These are phyloP conservation scores for Pentamera pediparva DNA, from an alignment of 53 echinoderm and acorn worm genomes.

Conservation along the genomic window DNA sequence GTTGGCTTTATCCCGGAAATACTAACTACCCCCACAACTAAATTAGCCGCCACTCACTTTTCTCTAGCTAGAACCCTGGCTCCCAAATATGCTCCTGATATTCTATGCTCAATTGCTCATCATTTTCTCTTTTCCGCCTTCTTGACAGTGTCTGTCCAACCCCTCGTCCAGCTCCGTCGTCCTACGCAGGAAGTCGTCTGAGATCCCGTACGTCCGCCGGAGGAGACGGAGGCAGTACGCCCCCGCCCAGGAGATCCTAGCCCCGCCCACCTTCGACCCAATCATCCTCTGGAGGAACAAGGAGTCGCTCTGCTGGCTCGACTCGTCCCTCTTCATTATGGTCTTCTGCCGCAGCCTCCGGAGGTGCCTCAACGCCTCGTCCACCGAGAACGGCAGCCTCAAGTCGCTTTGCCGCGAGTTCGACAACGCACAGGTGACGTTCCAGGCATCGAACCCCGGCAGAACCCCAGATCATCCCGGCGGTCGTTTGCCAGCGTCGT, in stretches of 20 bases:
- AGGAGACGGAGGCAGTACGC: not conserved
- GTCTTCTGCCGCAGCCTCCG: constrained; percentile 58
- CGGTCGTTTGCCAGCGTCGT: not conserved
- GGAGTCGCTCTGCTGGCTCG: constrained; percentile 84
- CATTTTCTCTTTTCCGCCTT: no score
- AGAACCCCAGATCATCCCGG: not conserved
- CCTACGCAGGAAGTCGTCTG: constrained; percentile 45
- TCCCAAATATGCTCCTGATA: no score
- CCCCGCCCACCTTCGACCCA: not conserved
- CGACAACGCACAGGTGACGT: constrained; percentile 49
- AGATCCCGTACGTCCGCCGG: constrained; percentile 41
- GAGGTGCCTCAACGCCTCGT: constrained; percentile 43
- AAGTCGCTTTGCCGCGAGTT: constrained; percentile 57
- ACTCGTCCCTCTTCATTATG: constrained; percentile 64
- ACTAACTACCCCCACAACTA: no score
- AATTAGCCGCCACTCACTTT: no score
- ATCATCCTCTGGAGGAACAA: constrained; percentile 60
- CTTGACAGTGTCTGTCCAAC: no score
- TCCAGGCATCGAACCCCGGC: not conserved
- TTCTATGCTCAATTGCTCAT: no score
- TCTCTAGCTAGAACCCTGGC: no score
- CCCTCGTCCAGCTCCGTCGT: constrained; percentile 37
- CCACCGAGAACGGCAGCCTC: constrained; percentile 37
- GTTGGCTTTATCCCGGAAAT: no score
- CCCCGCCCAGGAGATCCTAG: not conserved